Evolutionary conservation across 2,797 vertebrate species (phyloP).

Genomic region (Sibirionetta formosa): DNA sequence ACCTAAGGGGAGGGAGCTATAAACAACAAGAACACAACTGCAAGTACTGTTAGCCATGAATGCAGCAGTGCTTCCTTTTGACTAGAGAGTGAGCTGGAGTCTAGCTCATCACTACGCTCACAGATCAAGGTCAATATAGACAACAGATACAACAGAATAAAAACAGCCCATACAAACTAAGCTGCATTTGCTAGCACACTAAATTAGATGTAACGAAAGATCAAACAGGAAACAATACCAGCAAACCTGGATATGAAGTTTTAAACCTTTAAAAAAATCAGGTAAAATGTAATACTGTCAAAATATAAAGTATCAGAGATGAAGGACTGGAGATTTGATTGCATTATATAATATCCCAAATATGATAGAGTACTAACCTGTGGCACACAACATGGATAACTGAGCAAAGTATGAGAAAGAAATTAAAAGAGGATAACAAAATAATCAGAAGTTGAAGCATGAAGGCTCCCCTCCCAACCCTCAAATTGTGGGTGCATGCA

Average conservation of each 20-base stretch:
- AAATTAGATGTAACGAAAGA: not conserved
- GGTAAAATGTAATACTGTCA: not conserved
- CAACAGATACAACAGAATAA: not conserved
- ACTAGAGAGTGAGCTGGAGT: not conserved
- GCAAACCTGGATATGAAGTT: not conserved
- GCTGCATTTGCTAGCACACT: not conserved
- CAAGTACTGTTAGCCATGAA: not conserved
- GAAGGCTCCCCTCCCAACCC: not conserved
- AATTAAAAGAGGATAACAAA: not conserved
- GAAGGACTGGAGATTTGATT: not conserved
- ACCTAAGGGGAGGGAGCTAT: not conserved
- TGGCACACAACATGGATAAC: not conserved
- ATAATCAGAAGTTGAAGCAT: not conserved
- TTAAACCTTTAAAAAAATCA: not conserved
- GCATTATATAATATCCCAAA: not conserved
- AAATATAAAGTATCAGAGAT: constrained; percentile 1
- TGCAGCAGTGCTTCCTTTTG: not conserved
- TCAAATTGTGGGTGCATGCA: accelerated
- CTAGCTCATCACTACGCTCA: not conserved
- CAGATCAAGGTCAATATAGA: not conserved
- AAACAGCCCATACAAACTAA: not conserved
- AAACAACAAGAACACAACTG: not conserved
- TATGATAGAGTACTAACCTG: not conserved
- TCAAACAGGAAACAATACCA: not conserved
- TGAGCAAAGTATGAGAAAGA: not conserved